phyloP scores from a whole-genome alignment of 2,888 invertebrate genomes.

The Cosmopolites sordidus region DNA sequence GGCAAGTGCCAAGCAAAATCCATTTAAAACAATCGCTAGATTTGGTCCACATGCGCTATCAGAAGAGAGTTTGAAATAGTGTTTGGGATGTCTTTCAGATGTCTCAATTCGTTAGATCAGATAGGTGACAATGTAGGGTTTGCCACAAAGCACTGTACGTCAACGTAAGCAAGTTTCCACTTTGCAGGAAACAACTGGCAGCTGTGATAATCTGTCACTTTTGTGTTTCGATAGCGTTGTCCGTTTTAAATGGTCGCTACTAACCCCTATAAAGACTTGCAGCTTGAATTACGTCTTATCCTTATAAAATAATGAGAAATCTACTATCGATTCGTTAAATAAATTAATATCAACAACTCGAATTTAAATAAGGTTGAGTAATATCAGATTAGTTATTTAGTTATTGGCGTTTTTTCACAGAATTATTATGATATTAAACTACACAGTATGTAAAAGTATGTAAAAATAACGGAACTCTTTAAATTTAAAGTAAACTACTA shows the following conservation, averaged over 20 bases:
- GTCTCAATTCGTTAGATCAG: slow-evolving; percentile 43
- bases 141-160: slow-evolving; percentile 42
- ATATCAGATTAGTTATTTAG: too few relatives aligned
- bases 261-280: slow-evolving; percentile 18
- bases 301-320: too few relatives aligned
- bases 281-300: background rate
- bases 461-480: too few relatives aligned
- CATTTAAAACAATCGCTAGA: slow-evolving; percentile 25
- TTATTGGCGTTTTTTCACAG: too few relatives aligned
- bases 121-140: slow-evolving; percentile 45
- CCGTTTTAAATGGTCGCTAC: slow-evolving; percentile 26
- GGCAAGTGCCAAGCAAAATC: slow-evolving; percentile 19
- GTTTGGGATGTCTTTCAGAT: slow-evolving; percentile 40
- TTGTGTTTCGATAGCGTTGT: slow-evolving; percentile 42
- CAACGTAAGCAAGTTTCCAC: slow-evolving; percentile 46
- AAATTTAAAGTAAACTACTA: too few relatives aligned
- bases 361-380: too few relatives aligned
- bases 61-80: slow-evolving; percentile 37
- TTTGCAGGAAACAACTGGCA: slow-evolving; percentile 46
- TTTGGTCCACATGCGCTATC: slow-evolving; percentile 26
- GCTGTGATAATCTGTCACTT: slow-evolving; percentile 46
- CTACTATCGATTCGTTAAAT: too few relatives aligned
- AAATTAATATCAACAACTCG: too few relatives aligned
- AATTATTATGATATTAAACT: too few relatives aligned
- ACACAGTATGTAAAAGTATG: too few relatives aligned